Evolutionary conservation across 2,888 invertebrate genomes (phyloP), one percentile per base, ranked within the genome.

Genomic region (Clitarchus hookeri): DNA sequence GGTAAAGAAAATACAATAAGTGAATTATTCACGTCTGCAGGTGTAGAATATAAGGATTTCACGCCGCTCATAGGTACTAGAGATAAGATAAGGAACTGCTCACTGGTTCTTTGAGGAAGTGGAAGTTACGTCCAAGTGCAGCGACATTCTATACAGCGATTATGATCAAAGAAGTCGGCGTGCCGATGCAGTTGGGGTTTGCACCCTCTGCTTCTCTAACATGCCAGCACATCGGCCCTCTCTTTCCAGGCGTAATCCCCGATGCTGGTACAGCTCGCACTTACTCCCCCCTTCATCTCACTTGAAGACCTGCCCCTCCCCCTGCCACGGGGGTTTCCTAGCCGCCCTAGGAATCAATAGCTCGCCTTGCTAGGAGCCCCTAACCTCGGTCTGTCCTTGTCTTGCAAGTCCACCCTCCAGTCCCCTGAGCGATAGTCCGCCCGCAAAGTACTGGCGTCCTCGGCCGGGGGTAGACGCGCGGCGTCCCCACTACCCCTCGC

Each of bases 361-460:
- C 87, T 86, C 84, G 86, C 86, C 87, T 87, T 87, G 87, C 85
- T 86, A 84, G 86, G 80, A 86, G 85, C 85, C 65, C 65, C 85
- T 85, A 85, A 85, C 84, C 85, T 85, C 83, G 16, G 77, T 48
- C 23, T n/a, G 65, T 65, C 65, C 65, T 65, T 65, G 65, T 65
- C 65, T 65, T 19, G 0, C 65, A 8, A 6, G 65, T 65, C 65
- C 65, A 65, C 65, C 65, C 65, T 65, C 65, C 65, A 65, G 65
- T 65, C 65, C 65, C 65, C 65, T 65, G 65, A 65, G 65, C 65
- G 65, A 19, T 65, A 65, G 65, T 65, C 65, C 85, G 82, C 85
- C 91, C 91, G 90, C 92, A 92, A 91, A 91, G 91, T 93, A 93
- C 92, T 93, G 92, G 91, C 92, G 93, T 92, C 93, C 92, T 91